phyloP scores from a whole-genome alignment of 2,113 vertebrate genomes.

The Oreochromis spilurus region DNA sequence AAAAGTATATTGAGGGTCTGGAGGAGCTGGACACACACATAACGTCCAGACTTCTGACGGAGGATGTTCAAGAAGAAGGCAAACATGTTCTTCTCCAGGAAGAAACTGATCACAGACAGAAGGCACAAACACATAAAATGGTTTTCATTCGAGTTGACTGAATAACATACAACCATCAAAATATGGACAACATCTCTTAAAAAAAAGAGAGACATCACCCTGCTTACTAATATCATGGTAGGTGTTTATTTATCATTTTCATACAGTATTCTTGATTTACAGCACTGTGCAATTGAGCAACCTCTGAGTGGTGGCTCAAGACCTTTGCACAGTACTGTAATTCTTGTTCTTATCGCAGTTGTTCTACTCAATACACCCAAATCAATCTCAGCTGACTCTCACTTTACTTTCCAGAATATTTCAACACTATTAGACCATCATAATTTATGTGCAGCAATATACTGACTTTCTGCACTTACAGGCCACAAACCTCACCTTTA shows the following conservation, averaged over 20 bases:
- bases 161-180: neutral
- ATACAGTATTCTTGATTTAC: neutral
- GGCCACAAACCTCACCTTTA: neutral
- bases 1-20: slow-evolving; percentile 98
- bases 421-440: neutral
- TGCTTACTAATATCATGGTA: neutral
- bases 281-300: neutral
- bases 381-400: neutral
- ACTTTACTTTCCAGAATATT: neutral
- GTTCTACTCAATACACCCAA: neutral
- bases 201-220: neutral
- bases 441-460: neutral
- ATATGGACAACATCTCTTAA: neutral
- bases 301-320: neutral
- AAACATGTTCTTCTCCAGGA: slow-evolving; percentile 99
- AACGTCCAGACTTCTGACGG: slow-evolving; percentile 94
- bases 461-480: neutral
- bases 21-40: slow-evolving; percentile 96
- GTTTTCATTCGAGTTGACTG: neutral
- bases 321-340: neutral
- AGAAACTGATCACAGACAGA: slow-evolving; percentile 77
- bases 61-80: slow-evolving; percentile 98
- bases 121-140: neutral
- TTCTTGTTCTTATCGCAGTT: neutral
- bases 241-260: neutral